Conservation (phyloP, 2,113 vertebrate species). For the Poeciliopsis retropinna region DNA sequence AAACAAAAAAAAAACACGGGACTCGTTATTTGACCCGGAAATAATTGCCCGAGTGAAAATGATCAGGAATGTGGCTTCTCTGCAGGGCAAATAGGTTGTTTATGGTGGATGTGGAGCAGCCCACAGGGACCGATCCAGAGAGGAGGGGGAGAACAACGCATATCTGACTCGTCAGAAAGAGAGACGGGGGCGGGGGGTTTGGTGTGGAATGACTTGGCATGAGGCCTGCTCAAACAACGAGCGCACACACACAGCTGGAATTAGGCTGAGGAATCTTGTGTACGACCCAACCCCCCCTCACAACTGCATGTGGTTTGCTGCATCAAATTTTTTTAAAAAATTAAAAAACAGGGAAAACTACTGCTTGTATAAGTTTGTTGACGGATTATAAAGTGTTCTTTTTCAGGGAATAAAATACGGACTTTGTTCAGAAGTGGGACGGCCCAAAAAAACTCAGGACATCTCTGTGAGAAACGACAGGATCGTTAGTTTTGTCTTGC, state of each 20-base stretch:
- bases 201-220: slow-evolving; percentile 65
- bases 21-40: slow-evolving; percentile 75
- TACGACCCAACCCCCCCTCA: slow-evolving; percentile 20
- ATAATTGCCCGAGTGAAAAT: slow-evolving; percentile 72
- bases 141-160: slow-evolving; percentile 2
- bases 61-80: slow-evolving; percentile 74
- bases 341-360: background rate
- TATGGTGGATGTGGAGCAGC: slow-evolving; percentile 67
- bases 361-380: background rate
- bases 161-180: background rate
- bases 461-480: too few relatives aligned
- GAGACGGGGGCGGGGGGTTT: slow-evolving; percentile 19
- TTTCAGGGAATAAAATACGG: background rate
- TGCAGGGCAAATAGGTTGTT: slow-evolving; percentile 65
- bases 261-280: slow-evolving; percentile 57
- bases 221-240: slow-evolving; percentile 60
- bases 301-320: slow-evolving; percentile 15
- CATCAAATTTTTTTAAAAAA: too few relatives aligned
- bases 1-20: slow-evolving; percentile 16
- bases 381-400: background rate
- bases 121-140: slow-evolving; percentile 45
- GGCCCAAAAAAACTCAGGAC: too few relatives aligned
- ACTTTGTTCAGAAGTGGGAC: too few relatives aligned
- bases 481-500: too few relatives aligned
- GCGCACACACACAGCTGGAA: slow-evolving; percentile 50